phyloP scores from a whole-genome alignment of 2,888 invertebrate genomes.

The Seladonia tumulorum region DNA sequence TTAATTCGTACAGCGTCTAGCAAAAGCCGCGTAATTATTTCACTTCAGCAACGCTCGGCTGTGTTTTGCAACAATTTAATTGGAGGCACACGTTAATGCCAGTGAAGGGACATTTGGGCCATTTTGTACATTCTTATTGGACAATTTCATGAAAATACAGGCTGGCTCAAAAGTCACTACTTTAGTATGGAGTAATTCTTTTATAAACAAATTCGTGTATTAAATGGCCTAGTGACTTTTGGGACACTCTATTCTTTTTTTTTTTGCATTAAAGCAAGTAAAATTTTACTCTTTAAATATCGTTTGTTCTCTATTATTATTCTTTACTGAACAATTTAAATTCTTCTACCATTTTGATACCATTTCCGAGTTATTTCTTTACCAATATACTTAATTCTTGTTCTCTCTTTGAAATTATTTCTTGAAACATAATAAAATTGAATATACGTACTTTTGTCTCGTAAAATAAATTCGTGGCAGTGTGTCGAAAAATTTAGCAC shows the following conservation, averaged over 20 bases:
- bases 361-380: no score
- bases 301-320: neutral
- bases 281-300: neutral
- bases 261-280: neutral
- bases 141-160: neutral
- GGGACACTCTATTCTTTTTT: neutral
- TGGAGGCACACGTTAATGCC: neutral
- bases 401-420: no score
- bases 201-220: neutral
- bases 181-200: neutral
- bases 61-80: neutral
- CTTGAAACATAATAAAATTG: no score
- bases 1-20: neutral
- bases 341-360: no score
- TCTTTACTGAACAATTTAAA: neutral
- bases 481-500: neutral
- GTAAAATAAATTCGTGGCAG: neutral
- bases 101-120: neutral
- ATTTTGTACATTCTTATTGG: neutral
- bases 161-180: neutral
- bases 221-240: neutral
- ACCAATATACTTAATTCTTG: no score
- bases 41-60: neutral
- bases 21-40: neutral
- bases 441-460: neutral